Evolutionary conservation across 2,113 vertebrate species (phyloP).

Genomic region (Lycocorax pyrrhopterus): DNA sequence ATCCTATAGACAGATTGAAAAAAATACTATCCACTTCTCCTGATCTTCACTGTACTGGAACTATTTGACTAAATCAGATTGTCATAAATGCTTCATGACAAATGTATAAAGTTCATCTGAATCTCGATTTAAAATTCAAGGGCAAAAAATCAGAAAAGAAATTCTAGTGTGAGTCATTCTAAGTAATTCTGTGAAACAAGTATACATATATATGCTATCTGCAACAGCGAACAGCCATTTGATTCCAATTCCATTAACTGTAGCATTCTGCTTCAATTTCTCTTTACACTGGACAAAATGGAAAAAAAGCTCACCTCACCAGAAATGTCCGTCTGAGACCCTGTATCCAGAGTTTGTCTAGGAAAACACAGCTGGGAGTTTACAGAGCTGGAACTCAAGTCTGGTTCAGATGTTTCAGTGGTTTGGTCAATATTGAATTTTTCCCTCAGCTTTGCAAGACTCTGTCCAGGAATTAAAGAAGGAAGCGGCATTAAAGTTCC

Average conservation of each 20-base stretch:
- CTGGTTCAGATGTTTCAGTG: constrained; percentile 67
- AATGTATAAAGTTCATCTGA: neutral
- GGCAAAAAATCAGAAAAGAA: neutral
- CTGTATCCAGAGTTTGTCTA: constrained; percentile 79
- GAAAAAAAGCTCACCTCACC: constrained; percentile 76
- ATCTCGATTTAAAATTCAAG: neutral
- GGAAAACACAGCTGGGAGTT: constrained; percentile 71
- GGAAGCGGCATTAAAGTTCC: neutral
- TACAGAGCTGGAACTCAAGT: constrained; percentile 61
- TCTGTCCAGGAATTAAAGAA: constrained; percentile 67
- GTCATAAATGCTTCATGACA: neutral
- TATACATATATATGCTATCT: neutral
- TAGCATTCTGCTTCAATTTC: neutral
- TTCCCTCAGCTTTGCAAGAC: constrained; percentile 79
- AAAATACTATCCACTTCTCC: neutral
- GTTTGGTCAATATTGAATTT: constrained; percentile 72
- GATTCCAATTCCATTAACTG: neutral
- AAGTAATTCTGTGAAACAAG: neutral
- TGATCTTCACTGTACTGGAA: neutral
- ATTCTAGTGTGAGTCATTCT: neutral
- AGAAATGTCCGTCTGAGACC: constrained; percentile 83
- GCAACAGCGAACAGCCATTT: neutral
- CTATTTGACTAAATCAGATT: neutral
- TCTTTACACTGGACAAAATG: neutral
- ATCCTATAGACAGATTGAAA: neutral